A percentile compares a stretch with the other conserved stretches of the same genome.
Evolutionary conservation across 2,888 invertebrate species (phyloP).

Genomic region (Stenichneumon culpator): DNA sequence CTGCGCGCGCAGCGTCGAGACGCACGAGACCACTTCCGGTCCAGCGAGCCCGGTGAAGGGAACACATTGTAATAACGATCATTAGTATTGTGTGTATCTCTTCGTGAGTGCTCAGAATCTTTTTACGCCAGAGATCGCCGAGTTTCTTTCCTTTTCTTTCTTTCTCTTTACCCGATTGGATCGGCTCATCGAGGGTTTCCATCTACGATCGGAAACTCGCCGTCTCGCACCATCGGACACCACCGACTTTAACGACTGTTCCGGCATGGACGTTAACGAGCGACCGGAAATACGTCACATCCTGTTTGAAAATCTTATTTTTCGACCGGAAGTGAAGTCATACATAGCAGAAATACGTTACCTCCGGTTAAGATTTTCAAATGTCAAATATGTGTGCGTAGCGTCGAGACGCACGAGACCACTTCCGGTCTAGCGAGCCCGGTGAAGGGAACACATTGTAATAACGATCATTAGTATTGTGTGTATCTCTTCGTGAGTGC

Average conservation of each 20-base stretch:
- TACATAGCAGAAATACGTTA: too few relatives aligned
- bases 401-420: neutral
- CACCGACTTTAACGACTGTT: too few relatives aligned
- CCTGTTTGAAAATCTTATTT: too few relatives aligned
- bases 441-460: conserved; percentile 9
- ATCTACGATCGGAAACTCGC: too few relatives aligned
- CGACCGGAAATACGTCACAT: too few relatives aligned
- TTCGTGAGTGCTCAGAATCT: neutral
- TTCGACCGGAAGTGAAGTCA: too few relatives aligned
- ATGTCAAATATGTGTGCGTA: neutral
- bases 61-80: neutral
- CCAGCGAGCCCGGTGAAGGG: conserved; percentile 6
- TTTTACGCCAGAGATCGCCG: neutral
- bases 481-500: neutral
- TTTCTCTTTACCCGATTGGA: neutral
- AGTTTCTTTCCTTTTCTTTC: neutral
- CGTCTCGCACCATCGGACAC: too few relatives aligned
- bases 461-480: neutral
- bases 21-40: conserved; percentile 5
- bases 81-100: neutral
- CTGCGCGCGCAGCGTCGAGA: neutral
- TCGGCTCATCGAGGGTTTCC: too few relatives aligned
- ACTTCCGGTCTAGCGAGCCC: conserved; percentile 1
- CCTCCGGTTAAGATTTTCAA: too few relatives aligned
- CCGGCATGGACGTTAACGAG: too few relatives aligned